Percentiles rank a stretch among this genome's conserved stretches.
These are phyloP conservation scores for Drosophila fulvimacula DNA, from an alignment of 2,888 invertebrate species.

Conservation along the genomic window DNA sequence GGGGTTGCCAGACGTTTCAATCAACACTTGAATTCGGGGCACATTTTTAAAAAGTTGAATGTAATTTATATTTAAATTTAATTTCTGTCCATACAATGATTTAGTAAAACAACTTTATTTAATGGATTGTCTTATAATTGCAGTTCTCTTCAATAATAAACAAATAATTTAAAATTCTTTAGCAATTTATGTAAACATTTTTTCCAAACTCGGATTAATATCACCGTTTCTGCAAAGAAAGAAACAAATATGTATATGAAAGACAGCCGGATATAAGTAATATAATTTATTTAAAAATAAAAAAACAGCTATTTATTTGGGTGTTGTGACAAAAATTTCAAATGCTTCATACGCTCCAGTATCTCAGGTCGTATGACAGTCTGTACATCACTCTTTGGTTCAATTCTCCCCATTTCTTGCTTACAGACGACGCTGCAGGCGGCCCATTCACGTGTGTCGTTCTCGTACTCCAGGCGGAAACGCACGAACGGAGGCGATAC, in stretches of 20 bases:
- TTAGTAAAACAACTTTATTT: too few species aligned
- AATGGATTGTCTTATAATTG: too few species aligned
- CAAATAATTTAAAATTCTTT: too few species aligned
- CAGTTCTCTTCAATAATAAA: too few species aligned
- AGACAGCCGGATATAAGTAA: conserved; percentile 1
- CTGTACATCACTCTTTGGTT: conserved; percentile 27
- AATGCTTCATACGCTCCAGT: conserved; percentile 44
- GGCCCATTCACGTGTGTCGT: conserved; percentile 47
- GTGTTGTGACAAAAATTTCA: conserved; percentile 24
- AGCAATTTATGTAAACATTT: too few species aligned
- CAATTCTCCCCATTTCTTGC: neutral
- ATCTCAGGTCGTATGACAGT: conserved; percentile 44
- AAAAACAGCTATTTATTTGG: conserved; percentile 6
- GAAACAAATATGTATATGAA: conserved; percentile 14
- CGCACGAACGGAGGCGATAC: conserved; percentile 42
- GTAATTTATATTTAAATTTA: too few species aligned
- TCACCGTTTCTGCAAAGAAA: conserved; percentile 54
- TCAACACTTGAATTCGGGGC: neutral
- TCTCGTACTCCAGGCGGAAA: conserved; percentile 47
- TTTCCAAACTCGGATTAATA: neutral
- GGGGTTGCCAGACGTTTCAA: neutral
- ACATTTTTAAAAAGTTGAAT: too few species aligned
- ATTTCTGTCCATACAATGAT: too few species aligned
- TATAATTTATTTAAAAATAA: conserved; percentile 8
- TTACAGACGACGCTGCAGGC: conserved; percentile 26